Percentiles rank a stretch among this genome's conserved stretches.
Evolutionary conservation across 2,113 vertebrate genomes (phyloP).

Genomic region (Gymnogyps californianus): DNA sequence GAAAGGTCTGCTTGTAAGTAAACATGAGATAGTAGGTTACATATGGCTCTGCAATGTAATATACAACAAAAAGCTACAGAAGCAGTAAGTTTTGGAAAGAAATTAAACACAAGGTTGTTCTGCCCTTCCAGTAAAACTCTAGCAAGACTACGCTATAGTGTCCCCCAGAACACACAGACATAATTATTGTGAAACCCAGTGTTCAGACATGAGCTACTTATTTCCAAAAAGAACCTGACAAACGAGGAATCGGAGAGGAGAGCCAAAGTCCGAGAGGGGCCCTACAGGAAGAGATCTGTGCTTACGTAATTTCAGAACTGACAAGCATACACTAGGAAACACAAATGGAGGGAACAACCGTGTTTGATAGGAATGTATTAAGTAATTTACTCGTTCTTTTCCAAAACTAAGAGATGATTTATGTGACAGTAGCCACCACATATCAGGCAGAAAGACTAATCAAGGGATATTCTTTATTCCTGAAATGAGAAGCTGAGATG

Average conservation of each 20-base stretch:
- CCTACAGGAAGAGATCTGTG: background rate
- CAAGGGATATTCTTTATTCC: background rate
- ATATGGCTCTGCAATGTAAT: background rate
- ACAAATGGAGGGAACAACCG: background rate
- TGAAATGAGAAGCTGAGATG: background rate
- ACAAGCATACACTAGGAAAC: background rate
- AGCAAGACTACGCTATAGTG: background rate
- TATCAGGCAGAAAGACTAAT: background rate
- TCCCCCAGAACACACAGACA: background rate
- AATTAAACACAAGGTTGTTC: background rate
- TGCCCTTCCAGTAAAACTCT: background rate
- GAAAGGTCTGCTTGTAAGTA: background rate
- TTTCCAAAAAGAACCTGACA: background rate
- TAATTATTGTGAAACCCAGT: background rate
- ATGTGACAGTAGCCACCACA: background rate
- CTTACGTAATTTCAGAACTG: background rate
- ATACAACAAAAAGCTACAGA: background rate
- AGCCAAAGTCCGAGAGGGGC: background rate
- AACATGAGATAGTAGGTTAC: background rate
- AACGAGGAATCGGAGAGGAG: background rate
- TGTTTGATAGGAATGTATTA: background rate
- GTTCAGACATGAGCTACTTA: background rate
- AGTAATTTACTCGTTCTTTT: background rate
- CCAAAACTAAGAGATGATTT: background rate
- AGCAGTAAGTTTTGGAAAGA: background rate